These are phyloP conservation scores for Abscondita cerata DNA, from an alignment of 2,888 invertebrate genomes.

Conservation along the genomic window DNA sequence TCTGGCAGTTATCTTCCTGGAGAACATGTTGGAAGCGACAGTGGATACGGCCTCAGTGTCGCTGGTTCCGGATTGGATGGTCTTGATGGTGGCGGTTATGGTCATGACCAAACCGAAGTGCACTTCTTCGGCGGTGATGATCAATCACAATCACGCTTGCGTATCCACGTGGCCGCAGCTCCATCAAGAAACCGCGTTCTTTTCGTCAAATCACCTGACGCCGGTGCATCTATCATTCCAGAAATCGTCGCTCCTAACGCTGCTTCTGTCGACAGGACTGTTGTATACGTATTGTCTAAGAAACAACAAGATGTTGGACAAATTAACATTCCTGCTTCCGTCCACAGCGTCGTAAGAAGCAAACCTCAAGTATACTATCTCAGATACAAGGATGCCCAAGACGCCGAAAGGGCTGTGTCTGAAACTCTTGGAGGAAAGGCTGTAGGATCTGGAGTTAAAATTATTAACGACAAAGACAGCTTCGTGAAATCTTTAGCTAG, in stretches of 20 bases:
- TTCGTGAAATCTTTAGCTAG: neutral
- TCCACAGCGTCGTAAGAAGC: neutral
- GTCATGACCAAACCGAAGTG: neutral
- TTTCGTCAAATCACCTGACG: conserved; percentile 3
- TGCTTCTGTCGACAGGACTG: neutral
- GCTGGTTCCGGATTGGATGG: neutral
- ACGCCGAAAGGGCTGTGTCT: conserved; percentile 2
- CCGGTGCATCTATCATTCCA: neutral
- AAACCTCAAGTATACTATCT: conserved; percentile 5
- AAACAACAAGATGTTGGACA: neutral
- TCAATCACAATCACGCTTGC: neutral
- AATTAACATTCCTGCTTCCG: neutral
- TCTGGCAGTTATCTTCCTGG: conserved; percentile 3
- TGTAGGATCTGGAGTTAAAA: neutral
- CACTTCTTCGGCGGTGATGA: conserved; percentile 1
- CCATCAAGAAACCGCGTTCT: neutral
- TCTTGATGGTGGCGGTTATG: neutral
- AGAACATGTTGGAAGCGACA: neutral
- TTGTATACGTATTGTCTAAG: conserved; percentile 7
- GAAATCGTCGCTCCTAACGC: neutral
- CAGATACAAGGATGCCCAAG: conserved; percentile 4
- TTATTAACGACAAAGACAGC: neutral
- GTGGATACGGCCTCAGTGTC: neutral
- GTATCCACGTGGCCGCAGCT: neutral
- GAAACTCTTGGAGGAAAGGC: neutral